Evolutionary conservation across 2,888 invertebrate genomes (phyloP).

Genomic region (Anaspis maculata): DNA sequence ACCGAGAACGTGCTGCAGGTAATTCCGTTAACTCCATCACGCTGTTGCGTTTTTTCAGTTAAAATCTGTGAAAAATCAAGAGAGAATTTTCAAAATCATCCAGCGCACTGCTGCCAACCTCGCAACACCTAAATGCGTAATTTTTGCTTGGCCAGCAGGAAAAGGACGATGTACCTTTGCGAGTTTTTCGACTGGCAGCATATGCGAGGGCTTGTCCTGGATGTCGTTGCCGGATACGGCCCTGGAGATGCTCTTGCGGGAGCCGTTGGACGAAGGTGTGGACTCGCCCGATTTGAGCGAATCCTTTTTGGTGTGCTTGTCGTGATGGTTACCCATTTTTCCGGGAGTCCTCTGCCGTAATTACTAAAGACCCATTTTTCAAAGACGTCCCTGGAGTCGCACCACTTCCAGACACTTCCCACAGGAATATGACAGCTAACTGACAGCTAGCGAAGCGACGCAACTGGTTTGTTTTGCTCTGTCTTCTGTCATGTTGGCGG

Average conservation of each 20-base stretch:
- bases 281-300: slow-evolving; percentile 27
- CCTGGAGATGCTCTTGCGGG: slow-evolving; percentile 49
- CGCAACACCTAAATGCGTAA: slow-evolving; percentile 5
- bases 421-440: too few relatives aligned
- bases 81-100: slow-evolving; percentile 11
- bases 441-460: too few relatives aligned
- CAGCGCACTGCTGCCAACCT: background rate
- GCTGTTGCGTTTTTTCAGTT: slow-evolving; percentile 58
- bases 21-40: slow-evolving; percentile 65
- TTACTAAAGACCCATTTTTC: too few relatives aligned
- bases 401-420: too few relatives aligned
- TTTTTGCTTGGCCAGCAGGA: slow-evolving; percentile 9
- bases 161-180: slow-evolving; percentile 52
- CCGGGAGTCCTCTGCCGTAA: too few relatives aligned
- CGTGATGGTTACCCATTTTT: slow-evolving; percentile 38
- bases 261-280: slow-evolving; percentile 38
- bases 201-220: background rate
- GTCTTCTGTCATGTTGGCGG: too few relatives aligned
- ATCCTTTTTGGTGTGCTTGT: slow-evolving; percentile 23
- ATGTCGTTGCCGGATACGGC: slow-evolving; percentile 53
- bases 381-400: too few relatives aligned
- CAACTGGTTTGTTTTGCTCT: too few relatives aligned
- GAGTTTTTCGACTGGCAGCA: slow-evolving; percentile 64
- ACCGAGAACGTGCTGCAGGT: slow-evolving; percentile 57
- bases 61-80: slow-evolving; percentile 51